A percentile compares a stretch with the other conserved stretches of the same genome.
Evolutionary conservation across 64 coral and sea anemone species (phyloP).

Genomic region (Platygyra sinensis): DNA sequence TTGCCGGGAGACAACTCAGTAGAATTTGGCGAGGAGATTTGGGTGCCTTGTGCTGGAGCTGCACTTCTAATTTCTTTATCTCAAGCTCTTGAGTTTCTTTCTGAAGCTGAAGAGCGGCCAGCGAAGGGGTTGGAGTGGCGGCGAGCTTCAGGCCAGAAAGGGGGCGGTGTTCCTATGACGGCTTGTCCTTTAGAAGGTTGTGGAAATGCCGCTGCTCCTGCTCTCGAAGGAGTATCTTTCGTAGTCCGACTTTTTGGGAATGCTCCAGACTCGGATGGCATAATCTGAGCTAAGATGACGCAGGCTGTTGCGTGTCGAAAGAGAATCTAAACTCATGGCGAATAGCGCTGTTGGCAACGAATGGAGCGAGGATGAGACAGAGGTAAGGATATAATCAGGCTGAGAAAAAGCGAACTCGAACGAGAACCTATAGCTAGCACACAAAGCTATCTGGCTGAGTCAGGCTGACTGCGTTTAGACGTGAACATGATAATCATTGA

Average conservation of each 20-base stretch:
- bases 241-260: not conserved
- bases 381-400: too few species aligned
- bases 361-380: too few species aligned
- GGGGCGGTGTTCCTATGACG: not conserved
- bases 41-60: too few species aligned
- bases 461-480: too few species aligned
- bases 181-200: not conserved
- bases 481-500: too few species aligned
- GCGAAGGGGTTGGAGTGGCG: not conserved
- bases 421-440: too few species aligned
- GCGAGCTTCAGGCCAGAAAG: not conserved
- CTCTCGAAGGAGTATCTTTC: not conserved
- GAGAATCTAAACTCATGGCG: not conserved
- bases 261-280: not conserved
- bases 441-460: too few species aligned
- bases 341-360: too few species aligned
- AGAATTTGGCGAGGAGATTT: too few species aligned
- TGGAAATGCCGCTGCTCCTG: not conserved
- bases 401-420: too few species aligned
- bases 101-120: not conserved
- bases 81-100: not conserved
- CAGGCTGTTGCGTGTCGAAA: slow-evolving; percentile 4
- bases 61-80: not conserved
- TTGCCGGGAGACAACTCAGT: too few species aligned
- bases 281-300: not conserved